Percentiles rank a stretch among this genome's conserved stretches.
These are phyloP conservation scores for Xiphophorus maculatus DNA, from an alignment of 2,113 vertebrate genomes.

Conservation along the genomic window DNA sequence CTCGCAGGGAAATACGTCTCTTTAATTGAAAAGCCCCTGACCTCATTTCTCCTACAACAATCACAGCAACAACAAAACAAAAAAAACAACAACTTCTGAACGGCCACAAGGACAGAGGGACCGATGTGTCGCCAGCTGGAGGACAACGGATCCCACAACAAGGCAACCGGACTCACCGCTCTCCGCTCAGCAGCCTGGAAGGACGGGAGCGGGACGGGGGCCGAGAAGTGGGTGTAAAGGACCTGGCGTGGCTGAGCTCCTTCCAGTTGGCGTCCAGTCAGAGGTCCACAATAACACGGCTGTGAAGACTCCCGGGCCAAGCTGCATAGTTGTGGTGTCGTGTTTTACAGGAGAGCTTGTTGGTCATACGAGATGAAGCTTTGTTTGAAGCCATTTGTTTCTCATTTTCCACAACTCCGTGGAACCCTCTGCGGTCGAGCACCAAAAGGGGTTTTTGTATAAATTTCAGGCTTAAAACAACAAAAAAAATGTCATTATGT, in stretches of 20 bases:
- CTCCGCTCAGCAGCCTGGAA: constrained; percentile 25
- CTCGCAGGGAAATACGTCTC: constrained; percentile 25
- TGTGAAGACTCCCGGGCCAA: constrained; percentile 55
- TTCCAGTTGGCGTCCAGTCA: constrained; percentile 49
- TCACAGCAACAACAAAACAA: constrained; percentile 62
- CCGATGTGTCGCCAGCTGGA: constrained; percentile 43
- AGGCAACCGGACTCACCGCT: constrained; percentile 39
- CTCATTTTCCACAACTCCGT: constrained; percentile 54
- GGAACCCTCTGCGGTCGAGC: constrained; percentile 45
- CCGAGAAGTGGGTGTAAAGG: neutral
- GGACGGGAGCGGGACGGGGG: constrained; percentile 4
- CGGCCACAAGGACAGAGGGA: constrained; percentile 43
- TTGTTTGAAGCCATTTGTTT: constrained; percentile 70
- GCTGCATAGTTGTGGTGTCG: constrained; percentile 67
- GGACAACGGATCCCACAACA: constrained; percentile 56
- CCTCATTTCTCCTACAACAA: constrained; percentile 57
- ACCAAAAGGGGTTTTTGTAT: constrained; percentile 50
- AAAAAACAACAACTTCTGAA: constrained; percentile 53
- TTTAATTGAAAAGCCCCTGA: constrained; percentile 50
- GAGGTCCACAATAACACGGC: constrained; percentile 56
- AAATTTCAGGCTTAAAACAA: constrained; percentile 40
- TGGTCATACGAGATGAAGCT: constrained; percentile 39
- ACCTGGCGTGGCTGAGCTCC: constrained; percentile 31
- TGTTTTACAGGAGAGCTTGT: constrained; percentile 44
- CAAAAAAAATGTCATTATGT: constrained; percentile 39